Evolutionary conservation across 2,113 vertebrate species (phyloP), one percentile per base, ranked within the genome.

Genomic region (Pteronura brasiliensis): DNA sequence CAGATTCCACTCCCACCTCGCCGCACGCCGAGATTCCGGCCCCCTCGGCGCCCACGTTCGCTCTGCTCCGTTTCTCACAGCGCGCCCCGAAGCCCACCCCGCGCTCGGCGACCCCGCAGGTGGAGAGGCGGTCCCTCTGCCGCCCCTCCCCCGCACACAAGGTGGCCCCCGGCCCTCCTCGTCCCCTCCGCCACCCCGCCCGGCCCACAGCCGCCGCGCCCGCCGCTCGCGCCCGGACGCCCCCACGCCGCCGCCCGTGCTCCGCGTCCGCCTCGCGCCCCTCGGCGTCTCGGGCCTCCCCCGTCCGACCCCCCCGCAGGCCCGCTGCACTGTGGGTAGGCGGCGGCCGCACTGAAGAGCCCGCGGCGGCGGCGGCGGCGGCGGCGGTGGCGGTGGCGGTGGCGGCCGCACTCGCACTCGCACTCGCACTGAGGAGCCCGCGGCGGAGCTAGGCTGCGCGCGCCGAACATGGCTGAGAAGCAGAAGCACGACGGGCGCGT

Each of bases 401-500:
- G n/a, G n/a, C n/a, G n/a, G n/a, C n/a, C n/a, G n/a, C n/a, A n/a
- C n/a, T n/a, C 39, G 39, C 39, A 39, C 39, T 39, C 80, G 93
- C 72, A 15, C 72, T 74, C 6, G 39, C 39, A 1, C 72, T 2
- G 39, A 74, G 79, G 71, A 42, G 47, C 74, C 8, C 31, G 72
- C 18, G 63, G 77, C 69, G 27, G 69, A 47, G 80, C 47, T 65
- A n/a, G 98, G 97, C 98, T 72, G 98, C 98, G 97, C 86, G 79
- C 79, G 80, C 90, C 17, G 96, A 97, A 95, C 98, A 99, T 99
- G 99, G 99, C 99, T 98, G 99, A 99, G 99, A 99, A 99, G 97
- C 98, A 97, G 97, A 99, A 99, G 98, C 99, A 99, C 98, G 99
- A 99, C 99, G 99, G 99, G 98, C 99, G 99, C 97, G 99, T 99